Evolutionary conservation across 2,797 vertebrate genomes (phyloP), one percentile per base, ranked within the genome.

Genomic region (Enteromius viviparus): DNA sequence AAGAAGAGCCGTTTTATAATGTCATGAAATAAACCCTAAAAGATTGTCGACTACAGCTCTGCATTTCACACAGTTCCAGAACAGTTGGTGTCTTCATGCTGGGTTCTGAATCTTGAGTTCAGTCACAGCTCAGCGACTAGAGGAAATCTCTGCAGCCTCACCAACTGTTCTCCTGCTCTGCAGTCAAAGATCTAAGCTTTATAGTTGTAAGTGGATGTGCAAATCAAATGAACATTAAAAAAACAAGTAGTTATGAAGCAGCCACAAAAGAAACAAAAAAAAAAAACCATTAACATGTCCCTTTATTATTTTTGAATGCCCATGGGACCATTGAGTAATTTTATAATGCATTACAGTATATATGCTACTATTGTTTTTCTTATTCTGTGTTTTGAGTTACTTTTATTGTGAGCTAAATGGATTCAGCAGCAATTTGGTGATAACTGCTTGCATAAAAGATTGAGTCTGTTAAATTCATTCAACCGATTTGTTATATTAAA

Each of bases 81-180:
- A 66, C 87, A 85, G 85, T 69, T 85, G 85, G 83, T 83, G 83
- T 79, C 70, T 78, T 72, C 80, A 81, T 26, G 69, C 60, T 81
- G 45, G 58, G 62, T 76, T 85, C 42, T 74, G 60, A 83, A 74
- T 29, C 55, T 72, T 58, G 78, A 78, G 60, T 78, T 60, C 37
- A 72, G 68, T 87, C 70, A 85, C 82, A 84, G 78, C 76, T 84
- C 76, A 80, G 76, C 74, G 84, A 85, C 78, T 70, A 80, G 78
- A 84, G 66, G 74, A 71, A 82, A 86, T 78, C 42, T 84, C 75
- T 68, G 45, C 58, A 74, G 65, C 53, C 76, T 76, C 74, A 78
- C 85, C 84, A 85, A 87, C 74, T 85, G 75, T 85, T 85, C 84
- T 58, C 55, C 40, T 45, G 49, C 40, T 45, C 32, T 74, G 51